A percentile compares a stretch with the other conserved stretches of the same genome.
Evolutionary conservation across 2,888 invertebrate species (phyloP).

Genomic region (Anticlea derivata): DNA sequence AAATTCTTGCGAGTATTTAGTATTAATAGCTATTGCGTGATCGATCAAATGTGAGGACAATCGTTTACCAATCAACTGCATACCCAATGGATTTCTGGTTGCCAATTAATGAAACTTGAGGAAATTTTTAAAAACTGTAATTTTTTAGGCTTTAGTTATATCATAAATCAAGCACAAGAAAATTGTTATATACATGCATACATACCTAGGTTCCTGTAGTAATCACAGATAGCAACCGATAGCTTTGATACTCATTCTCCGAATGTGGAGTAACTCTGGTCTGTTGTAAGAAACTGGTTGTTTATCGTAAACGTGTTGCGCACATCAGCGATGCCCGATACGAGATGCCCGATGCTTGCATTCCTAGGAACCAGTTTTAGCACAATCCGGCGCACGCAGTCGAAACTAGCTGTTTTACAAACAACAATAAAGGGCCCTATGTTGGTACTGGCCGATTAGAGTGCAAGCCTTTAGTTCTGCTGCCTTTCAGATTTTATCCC

Average conservation of each 20-base stretch:
- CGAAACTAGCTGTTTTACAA: constrained; percentile 32
- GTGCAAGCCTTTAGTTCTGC: neutral
- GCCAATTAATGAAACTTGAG: too few relatives aligned
- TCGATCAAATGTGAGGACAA: constrained; percentile 12
- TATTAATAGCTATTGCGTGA: constrained; percentile 17
- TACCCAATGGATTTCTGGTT: neutral
- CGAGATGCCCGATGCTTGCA: constrained; percentile 54
- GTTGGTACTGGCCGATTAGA: constrained; percentile 4
- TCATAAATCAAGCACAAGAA: too few relatives aligned
- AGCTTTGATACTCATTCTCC: constrained; percentile 5
- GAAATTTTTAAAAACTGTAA: too few relatives aligned
- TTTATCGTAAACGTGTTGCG: constrained; percentile 42
- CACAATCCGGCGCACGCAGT: constrained; percentile 51
- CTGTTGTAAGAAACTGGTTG: constrained; percentile 42
- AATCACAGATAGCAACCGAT: too few relatives aligned
- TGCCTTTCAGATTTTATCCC: neutral
- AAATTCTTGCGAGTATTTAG: constrained; percentile 5
- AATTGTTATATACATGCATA: too few relatives aligned
- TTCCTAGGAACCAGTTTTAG: constrained; percentile 73
- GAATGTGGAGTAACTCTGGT: constrained; percentile 19
- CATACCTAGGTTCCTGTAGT: too few relatives aligned
- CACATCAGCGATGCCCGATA: constrained; percentile 48
- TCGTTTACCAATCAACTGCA: constrained; percentile 1
- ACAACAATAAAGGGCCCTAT: constrained; percentile 13
- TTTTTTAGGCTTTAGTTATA: too few relatives aligned